Percentiles rank a stretch among this genome's conserved stretches.
These are phyloP conservation scores for Dendropsophus ebraccatus DNA, from an alignment of 2,113 vertebrate genomes.

Conservation along the genomic window DNA sequence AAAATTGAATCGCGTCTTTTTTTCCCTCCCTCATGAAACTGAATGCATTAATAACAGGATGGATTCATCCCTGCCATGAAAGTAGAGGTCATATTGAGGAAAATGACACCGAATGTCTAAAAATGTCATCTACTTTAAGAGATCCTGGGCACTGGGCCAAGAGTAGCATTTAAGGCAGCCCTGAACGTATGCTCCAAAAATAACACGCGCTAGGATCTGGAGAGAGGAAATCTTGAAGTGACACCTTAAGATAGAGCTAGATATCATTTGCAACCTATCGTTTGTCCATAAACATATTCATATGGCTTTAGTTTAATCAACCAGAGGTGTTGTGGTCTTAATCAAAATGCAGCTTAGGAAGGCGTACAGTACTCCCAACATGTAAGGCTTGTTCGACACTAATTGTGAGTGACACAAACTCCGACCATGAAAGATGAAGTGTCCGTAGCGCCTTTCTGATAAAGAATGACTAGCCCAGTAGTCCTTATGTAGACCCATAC, in stretches of 20 bases:
- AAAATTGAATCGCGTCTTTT: constrained; percentile 55
- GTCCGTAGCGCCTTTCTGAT: neutral
- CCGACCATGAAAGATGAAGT: constrained; percentile 21
- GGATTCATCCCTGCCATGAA: constrained; percentile 63
- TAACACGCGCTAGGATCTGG: constrained; percentile 60
- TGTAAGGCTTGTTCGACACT: neutral
- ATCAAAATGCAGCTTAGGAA: constrained; percentile 17
- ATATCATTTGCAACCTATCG: constrained; percentile 39
- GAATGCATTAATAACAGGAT: constrained; percentile 63
- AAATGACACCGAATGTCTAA: constrained; percentile 71
- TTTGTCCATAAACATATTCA: constrained; percentile 47
- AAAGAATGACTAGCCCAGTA: neutral
- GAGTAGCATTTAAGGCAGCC: constrained; percentile 70
- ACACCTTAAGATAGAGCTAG: constrained; percentile 42
- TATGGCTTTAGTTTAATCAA: constrained; percentile 44
- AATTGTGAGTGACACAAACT: constrained; percentile 8
- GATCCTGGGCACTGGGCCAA: constrained; percentile 70
- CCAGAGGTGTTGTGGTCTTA: constrained; percentile 23
- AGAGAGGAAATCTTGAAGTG: constrained; percentile 8
- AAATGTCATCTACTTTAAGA: constrained; percentile 70
- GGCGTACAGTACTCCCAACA: neutral
- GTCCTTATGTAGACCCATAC: neutral
- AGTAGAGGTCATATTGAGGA: constrained; percentile 70
- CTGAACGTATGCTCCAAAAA: constrained; percentile 59
- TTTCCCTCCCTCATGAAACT: constrained; percentile 52